Percentiles rank a stretch among this genome's conserved stretches.
Conservation (phyloP, 2,113 vertebrate species). For the Myotis yumanensis region DNA sequence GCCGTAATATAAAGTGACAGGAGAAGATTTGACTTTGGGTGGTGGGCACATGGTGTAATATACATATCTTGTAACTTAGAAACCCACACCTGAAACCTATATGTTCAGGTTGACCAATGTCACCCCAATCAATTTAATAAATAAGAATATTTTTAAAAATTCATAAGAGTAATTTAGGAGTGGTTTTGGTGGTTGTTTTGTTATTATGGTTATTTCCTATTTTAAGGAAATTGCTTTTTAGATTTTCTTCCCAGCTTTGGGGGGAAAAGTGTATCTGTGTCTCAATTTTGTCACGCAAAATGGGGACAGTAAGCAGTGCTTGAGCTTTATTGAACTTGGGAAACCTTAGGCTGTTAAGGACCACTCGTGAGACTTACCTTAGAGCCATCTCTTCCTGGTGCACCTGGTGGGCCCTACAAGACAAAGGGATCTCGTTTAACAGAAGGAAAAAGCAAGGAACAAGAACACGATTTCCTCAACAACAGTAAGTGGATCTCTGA, state of each 20-base stretch:
- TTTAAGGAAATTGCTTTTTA: background rate
- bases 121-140: no score
- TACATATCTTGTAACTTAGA: no score
- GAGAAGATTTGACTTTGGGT: no score
- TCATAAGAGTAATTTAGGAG: accelerated
- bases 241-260: background rate
- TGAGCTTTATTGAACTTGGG: background rate
- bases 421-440: conserved; percentile 71
- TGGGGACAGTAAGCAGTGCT: background rate
- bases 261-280: background rate
- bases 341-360: background rate
- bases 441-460: background rate
- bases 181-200: background rate
- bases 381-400: conserved; percentile 92
- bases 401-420: conserved; percentile 91
- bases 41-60: no score
- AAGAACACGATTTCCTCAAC: accelerated
- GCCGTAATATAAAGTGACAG: no score
- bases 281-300: background rate
- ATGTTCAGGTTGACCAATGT: no score
- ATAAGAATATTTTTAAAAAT: background rate
- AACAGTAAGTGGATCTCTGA: background rate
- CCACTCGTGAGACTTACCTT: conserved; percentile 86
- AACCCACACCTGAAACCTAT: no score
- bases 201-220: background rate